Percentiles rank a stretch among this genome's conserved stretches.
Conservation (phyloP, 2,797 vertebrate species). For the Amazonetta brasiliensis region DNA sequence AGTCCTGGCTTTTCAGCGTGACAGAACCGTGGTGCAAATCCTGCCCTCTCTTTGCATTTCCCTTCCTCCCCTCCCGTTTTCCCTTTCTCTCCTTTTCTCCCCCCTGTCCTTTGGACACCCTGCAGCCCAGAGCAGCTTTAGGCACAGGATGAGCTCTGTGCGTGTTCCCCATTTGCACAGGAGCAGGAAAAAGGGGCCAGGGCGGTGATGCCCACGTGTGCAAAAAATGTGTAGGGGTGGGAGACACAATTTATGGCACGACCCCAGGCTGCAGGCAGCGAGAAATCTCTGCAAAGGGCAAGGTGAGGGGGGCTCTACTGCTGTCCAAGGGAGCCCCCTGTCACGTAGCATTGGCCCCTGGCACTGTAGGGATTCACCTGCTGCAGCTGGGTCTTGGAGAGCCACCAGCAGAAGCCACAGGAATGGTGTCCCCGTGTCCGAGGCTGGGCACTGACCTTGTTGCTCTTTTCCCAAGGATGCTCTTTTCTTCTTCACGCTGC, state of each 20-base stretch:
- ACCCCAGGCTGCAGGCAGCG: neutral
- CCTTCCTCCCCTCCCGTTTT: neutral
- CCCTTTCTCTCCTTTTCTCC: neutral
- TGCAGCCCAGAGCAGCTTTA: neutral
- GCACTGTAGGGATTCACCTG: rapidly evolving
- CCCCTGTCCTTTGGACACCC: rapidly evolving
- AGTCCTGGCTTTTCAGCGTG: neutral
- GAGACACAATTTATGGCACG: rapidly evolving
- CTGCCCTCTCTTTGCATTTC: neutral
- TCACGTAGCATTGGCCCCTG: neutral
- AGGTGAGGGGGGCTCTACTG: rapidly evolving
- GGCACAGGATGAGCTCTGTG: neutral
- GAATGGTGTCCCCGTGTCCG: rapidly evolving
- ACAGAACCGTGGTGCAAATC: neutral
- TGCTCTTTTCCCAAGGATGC: neutral
- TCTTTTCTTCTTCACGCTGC: neutral
- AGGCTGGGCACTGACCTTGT: neutral
- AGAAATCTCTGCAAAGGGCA: neutral
- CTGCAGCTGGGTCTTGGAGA: neutral
- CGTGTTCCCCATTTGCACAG: rapidly evolving
- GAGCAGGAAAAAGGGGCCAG: neutral
- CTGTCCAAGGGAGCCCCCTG: neutral
- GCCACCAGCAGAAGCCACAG: neutral
- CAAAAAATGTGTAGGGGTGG: rapidly evolving
- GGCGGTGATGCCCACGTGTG: rapidly evolving